Evolutionary conservation across 2,113 vertebrate species (phyloP), one percentile per base, ranked within the genome.

Genomic region (Gambusia affinis): DNA sequence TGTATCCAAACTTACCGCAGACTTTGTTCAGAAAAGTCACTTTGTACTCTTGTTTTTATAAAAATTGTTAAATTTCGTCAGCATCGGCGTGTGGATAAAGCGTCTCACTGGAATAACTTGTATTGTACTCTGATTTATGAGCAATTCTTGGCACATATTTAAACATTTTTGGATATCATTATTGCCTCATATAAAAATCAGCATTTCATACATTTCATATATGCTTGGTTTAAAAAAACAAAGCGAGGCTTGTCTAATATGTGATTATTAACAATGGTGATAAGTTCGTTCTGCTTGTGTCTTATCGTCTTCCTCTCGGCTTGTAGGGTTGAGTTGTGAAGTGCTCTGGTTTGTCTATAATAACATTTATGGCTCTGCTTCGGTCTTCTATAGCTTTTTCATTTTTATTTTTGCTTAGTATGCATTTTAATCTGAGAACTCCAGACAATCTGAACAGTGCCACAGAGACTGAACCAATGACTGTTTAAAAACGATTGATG

Each of bases 251-350:
- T 88, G 73, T 75, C 60, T 80, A 73, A 68, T 60, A n/a, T 76
- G 76, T 75, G 84, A 76, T 72, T 87, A 67, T 77, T 81, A 79
- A 60, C 82, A 86, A 76, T 87, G 88, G 65, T 89, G 54, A 76
- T 69, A 64, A 82, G 73, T 88, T 87, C 75, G 67, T 84, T 78
- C 72, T 84, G 29, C 76, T 75, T 54, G 67, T 85, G 77, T 91
- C 82, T 84, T 81, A 73, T 67, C 68, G 84, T 78, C 84, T 88
- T 85, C 76, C 73, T 78, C 76, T 76, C 61, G 5, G 75, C 78
- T 62, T 60, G 47, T 72, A 31, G 69, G 69, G 70, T 78, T 72
- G 76, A 71, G 80, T 30, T 66, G 77, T 76, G 73, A 80, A 61
- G 76, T 44, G 60, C 39, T 63, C 2, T 51, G 85, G 81, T 83